Evolutionary conservation across 2,888 invertebrate genomes (phyloP), one percentile per base, ranked within the genome.

Genomic region (Girardia tigrina): DNA sequence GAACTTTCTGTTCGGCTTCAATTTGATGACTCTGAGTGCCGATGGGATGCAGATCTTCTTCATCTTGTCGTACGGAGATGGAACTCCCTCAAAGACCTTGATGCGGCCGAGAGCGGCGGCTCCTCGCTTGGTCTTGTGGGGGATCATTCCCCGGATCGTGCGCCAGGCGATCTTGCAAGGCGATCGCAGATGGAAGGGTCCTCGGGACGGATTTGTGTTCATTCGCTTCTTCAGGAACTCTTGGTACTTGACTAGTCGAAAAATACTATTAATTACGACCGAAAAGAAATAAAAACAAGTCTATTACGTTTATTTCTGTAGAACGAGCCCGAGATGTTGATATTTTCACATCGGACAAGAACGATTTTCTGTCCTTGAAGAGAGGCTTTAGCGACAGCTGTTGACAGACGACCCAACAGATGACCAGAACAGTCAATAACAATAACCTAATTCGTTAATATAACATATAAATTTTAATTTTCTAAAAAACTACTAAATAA

Each of bases 401-500:
- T 90, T 79, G 97, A 91, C 86, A 98, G 87, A 79, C 98, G 91
- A 82, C 98, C 98, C 81, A 97, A 88, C 82, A 99, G 89, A 87
- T 98, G 98, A 87, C 94, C 94, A 84, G 91, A 90, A 86, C 92
- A 98, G 90, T 98, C 98, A 84, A 99, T 95, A 80, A 98, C 87
- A 4, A 71, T 20, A 56, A 56, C 56, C 36, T 36, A 36, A n/a
- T n/a, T n/a, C n/a, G n/a, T n/a, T n/a, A n/a, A n/a, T n/a, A n/a
- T n/a, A n/a, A n/a, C n/a, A n/a, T n/a, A n/a, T n/a, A n/a, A n/a
- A n/a, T n/a, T n/a, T n/a, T n/a, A n/a, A n/a, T n/a, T n/a, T n/a
- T n/a, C n/a, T n/a, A n/a, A n/a, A n/a, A n/a, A n/a, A n/a, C n/a
- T n/a, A n/a, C n/a, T n/a, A n/a, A n/a, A n/a, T n/a, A n/a, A n/a